Conservation (phyloP, 2,888 invertebrate species). For the Ypsolopha sequella region DNA sequence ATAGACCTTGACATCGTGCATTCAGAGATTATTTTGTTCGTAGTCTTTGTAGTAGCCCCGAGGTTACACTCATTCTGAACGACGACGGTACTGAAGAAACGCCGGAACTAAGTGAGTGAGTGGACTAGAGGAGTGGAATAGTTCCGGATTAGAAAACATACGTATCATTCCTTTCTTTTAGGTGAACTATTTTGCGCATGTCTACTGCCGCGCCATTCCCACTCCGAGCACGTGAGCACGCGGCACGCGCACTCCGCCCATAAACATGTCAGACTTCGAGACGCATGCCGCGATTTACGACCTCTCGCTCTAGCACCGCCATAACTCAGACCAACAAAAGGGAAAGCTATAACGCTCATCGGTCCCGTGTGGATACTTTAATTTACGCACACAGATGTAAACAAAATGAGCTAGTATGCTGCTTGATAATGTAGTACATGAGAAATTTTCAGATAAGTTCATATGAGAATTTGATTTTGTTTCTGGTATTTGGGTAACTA, state of each 20-base stretch:
- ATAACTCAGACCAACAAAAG: conserved; percentile 68
- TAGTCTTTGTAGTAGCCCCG: too few species aligned
- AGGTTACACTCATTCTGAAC: too few species aligned
- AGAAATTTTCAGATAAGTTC: conserved; percentile 25
- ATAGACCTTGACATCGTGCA: too few species aligned
- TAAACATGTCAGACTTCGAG: conserved; percentile 65
- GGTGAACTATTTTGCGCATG: too few species aligned
- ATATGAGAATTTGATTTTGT: conserved; percentile 1
- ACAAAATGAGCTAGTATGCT: conserved; percentile 63
- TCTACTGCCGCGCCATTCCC: conserved; percentile 57
- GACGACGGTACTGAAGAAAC: too few species aligned
- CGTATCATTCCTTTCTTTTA: too few species aligned
- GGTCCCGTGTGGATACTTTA: conserved; percentile 69
- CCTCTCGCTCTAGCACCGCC: conserved; percentile 65
- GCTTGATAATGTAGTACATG: conserved; percentile 20
- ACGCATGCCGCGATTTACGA: conserved; percentile 63
- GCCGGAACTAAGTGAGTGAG: too few species aligned
- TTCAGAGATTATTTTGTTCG: too few species aligned
- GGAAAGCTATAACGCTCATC: conserved; percentile 69
- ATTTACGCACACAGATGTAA: conserved; percentile 62
- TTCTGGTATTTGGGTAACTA: neutral
- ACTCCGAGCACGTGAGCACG: conserved; percentile 22
- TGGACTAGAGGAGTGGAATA: too few species aligned
- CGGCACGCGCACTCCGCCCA: conserved; percentile 61
- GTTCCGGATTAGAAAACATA: too few species aligned